A percentile compares a stretch with the other conserved stretches of the same genome.
These are phyloP conservation scores for silkworm (Bombyx mori) DNA, from an alignment of 1,140 invertebrate genomes.

Conservation along the genomic window DNA sequence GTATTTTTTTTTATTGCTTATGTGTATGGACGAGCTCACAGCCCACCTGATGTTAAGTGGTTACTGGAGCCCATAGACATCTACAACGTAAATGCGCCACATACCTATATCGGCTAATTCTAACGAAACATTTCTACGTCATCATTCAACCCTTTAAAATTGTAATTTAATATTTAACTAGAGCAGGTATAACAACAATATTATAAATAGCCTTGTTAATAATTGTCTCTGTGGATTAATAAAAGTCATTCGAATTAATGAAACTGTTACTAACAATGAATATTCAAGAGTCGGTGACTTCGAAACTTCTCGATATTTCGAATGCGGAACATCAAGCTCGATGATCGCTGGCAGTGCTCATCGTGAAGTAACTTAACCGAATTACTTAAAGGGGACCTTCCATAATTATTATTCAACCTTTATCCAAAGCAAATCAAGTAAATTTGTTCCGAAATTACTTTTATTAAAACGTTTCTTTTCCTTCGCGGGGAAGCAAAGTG, in stretches of 20 bases:
- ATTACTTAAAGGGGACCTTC: slow-evolving; percentile 35
- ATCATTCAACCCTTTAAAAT: too few species aligned
- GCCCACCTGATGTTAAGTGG: too few species aligned
- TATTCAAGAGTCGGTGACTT: slow-evolving; percentile 19
- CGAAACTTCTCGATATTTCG: slow-evolving; percentile 28
- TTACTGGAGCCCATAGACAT: too few species aligned
- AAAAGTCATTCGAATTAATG: slow-evolving; percentile 13
- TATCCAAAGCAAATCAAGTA: slow-evolving; percentile 54
- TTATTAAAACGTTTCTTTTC: slow-evolving; percentile 64
- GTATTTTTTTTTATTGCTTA: too few species aligned
- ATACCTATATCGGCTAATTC: too few species aligned
- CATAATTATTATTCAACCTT: slow-evolving; percentile 64
- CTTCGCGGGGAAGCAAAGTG: slow-evolving; percentile 50
- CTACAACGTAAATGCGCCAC: too few species aligned
- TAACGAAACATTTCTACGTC: too few species aligned
- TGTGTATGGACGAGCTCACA: too few species aligned
- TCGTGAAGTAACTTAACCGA: slow-evolving; percentile 44
- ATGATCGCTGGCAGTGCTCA: slow-evolving; percentile 14
- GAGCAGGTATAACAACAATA: background rate
- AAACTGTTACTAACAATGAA: slow-evolving; percentile 18
- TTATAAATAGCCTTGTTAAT: background rate
- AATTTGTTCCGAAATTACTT: slow-evolving; percentile 62
- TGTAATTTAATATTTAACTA: too few species aligned
- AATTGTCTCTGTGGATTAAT: slow-evolving; percentile 8
- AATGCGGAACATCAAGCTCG: slow-evolving; percentile 22